These are phyloP conservation scores for Branchipolynoe longqiensis DNA, from an alignment of 2,888 invertebrate genomes.

Conservation along the genomic window DNA sequence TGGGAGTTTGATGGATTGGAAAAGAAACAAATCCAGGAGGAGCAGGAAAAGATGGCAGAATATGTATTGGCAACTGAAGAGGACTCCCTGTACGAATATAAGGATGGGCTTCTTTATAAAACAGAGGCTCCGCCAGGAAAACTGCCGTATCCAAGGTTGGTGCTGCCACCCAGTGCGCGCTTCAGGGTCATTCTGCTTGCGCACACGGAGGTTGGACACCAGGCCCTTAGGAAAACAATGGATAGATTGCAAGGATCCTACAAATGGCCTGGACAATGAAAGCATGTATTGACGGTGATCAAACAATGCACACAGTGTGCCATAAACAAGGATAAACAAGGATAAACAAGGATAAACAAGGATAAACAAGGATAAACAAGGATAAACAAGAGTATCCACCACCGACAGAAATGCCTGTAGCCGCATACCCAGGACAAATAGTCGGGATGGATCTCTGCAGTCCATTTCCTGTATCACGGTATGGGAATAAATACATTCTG, in stretches of 20 bases:
- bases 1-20: slow-evolving; percentile 42
- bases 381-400: slow-evolving; percentile 12
- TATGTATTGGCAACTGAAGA: background rate
- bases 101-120: slow-evolving; percentile 28
- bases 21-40: background rate
- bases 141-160: slow-evolving; percentile 10
- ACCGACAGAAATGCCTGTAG: slow-evolving; percentile 13
- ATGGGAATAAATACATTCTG: slow-evolving; percentile 42
- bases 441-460: slow-evolving; percentile 47
- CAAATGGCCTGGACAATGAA: slow-evolving; percentile 23
- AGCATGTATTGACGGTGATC: slow-evolving; percentile 11
- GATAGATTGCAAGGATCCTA: slow-evolving; percentile 26
- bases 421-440: slow-evolving; percentile 44
- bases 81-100: slow-evolving; percentile 17
- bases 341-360: no score
- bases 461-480: background rate
- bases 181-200: background rate
- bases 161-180: slow-evolving; percentile 16
- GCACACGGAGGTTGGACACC: slow-evolving; percentile 33
- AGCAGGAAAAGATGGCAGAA: slow-evolving; percentile 10
- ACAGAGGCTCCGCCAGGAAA: background rate
- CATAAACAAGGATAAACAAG: background rate
- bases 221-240: slow-evolving; percentile 18
- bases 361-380: no score
- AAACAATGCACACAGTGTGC: slow-evolving; percentile 5